Conservation (phyloP, 2,888 invertebrate genomes). For the Andrena hattorfiana region DNA sequence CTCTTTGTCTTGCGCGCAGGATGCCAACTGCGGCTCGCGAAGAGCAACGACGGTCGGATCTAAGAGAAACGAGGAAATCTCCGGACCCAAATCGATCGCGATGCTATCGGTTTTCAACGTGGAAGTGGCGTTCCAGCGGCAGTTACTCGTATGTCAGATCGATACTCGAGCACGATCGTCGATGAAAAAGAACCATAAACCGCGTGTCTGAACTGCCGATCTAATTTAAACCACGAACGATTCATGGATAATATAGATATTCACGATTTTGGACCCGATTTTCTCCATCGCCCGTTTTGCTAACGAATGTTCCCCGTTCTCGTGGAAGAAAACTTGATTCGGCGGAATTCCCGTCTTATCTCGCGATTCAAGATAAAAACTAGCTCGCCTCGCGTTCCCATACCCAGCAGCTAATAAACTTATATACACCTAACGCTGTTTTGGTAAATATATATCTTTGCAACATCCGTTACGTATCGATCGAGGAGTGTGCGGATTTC, state of each 20-base stretch:
- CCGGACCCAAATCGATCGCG: background rate
- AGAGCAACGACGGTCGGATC: too few species aligned
- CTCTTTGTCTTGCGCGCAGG: background rate
- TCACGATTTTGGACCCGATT: conserved; percentile 35
- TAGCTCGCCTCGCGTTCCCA: conserved; percentile 41
- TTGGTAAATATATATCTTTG: conserved; percentile 41
- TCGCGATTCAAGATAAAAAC: conserved; percentile 43
- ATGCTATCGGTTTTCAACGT: background rate
- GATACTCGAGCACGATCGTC: conserved; percentile 2
- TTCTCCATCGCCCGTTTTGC: background rate
- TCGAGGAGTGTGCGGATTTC: conserved; percentile 53
- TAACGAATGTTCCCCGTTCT: conserved; percentile 24
- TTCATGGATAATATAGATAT: conserved; percentile 41
- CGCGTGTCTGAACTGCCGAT: conserved; percentile 50
- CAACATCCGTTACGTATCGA: conserved; percentile 49
- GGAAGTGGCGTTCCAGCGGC: too few species aligned
- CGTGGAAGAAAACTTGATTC: conserved; percentile 38
- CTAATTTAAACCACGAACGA: conserved; percentile 40
- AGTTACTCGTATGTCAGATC: background rate
- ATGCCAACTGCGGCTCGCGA: too few species aligned
- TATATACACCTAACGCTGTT: conserved; percentile 59
- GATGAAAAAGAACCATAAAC: background rate
- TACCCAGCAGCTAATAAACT: conserved; percentile 48
- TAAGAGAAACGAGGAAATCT: too few species aligned
- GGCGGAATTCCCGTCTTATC: conserved; percentile 38